Evolutionary conservation across 2,113 vertebrate species (phyloP).

Genomic region (Arenaria interpres): DNA sequence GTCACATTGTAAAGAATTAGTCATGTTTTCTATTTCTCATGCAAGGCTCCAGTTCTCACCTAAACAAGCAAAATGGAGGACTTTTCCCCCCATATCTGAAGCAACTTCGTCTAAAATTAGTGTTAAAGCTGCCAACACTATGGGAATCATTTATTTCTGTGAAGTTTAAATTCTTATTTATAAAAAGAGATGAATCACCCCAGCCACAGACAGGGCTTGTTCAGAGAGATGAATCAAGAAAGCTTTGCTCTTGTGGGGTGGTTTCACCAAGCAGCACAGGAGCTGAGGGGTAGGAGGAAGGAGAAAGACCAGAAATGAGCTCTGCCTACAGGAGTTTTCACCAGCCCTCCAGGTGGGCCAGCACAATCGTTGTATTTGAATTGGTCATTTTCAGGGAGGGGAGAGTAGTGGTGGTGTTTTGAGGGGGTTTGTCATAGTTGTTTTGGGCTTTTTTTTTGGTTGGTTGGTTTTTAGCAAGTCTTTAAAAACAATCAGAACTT

Average conservation of each 20-base stretch:
- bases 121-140: not conserved
- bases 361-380: fast-evolving
- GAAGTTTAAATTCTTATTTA: not conserved
- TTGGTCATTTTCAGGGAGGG: not conserved
- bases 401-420: fast-evolving
- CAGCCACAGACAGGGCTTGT: not conserved
- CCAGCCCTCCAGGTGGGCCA: not conserved
- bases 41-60: not conserved
- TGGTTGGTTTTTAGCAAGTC: not conserved
- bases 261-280: not conserved
- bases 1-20: not conserved
- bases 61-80: not conserved
- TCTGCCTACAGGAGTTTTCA: not conserved
- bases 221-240: not conserved
- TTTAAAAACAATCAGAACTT: not conserved
- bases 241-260: fast-evolving
- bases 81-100: not conserved
- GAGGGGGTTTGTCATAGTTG: not conserved
- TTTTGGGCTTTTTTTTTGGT: not conserved
- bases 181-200: not conserved
- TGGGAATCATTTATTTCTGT: not conserved
- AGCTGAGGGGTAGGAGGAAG: not conserved
- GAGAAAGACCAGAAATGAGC: not conserved
- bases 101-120: not conserved
- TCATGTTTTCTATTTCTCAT: not conserved